Base-by-base conservation (phyloP, 2,888 invertebrate genomes). In the Platyscelio sp. region DNA sequence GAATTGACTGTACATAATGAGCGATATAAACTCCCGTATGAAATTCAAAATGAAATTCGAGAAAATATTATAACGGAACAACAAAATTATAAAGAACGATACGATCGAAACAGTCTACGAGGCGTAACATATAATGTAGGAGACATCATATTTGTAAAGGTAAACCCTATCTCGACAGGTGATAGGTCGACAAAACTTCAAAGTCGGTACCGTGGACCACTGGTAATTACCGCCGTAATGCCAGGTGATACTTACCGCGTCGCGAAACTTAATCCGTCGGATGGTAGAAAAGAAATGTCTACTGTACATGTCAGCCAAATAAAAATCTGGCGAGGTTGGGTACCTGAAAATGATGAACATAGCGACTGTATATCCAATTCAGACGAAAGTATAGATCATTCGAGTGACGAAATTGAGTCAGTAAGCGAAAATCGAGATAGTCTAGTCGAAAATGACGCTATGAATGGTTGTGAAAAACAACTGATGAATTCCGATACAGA, bases 41-140 rank as follows among this genome's bases (percentile, higher is more conserved):
- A 33, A 7, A 33, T 33, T 33, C 33, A 33, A 33, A 33, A 33
- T 9, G 33, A 33, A 33, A 33, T 1, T 33, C 33, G 33, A 33
- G 33, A 33, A 33, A 75, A 49, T 5, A 75, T 80, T n/a, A 67
- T 71, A 24, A 11, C 54, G 18, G 81, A 72, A 22, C 86, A 86
- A 61, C 33, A 33, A 33, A 20, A 46, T 7, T 27, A 27, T 7
- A 84, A 83, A 65, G 58, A 61, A 26, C 22, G 58, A 0, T 72
- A 80, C 46, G 72, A 80, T 38, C 22, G 29, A 56, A 11, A 54
- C 2, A 27, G 86, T n/a, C 3, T 33, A 22, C 71, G 77, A 56
- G 61, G 68, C 68, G 51, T 81, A 15, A 72, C 43, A 13, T 77
- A 72, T 46, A 26, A 58, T 1, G 43, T 60, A 6, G 81, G 81